Evolutionary conservation across 2,797 vertebrate species (phyloP), one percentile per base, ranked within the genome.

Genomic region (Peromyscus attwateri): DNA sequence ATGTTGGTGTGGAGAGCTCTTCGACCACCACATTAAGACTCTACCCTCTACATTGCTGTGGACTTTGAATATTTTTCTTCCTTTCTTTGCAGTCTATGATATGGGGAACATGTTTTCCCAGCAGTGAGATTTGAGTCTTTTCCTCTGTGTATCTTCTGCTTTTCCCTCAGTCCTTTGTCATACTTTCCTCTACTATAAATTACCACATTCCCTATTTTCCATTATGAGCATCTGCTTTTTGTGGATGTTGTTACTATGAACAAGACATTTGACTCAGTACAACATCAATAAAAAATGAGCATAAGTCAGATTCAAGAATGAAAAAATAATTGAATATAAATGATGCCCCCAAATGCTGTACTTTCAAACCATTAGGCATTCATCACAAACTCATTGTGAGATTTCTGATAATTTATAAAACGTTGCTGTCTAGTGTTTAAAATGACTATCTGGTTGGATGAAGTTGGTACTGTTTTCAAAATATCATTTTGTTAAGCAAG

Each of bases 21-120:
- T 16, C 4, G 6, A 8, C 1, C 37, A 34, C 2, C 12, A 55
- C 31, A 2, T 37, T 34, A 37, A 27, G 21, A 40, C 0, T 25
- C 2, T 8, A 62, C 3, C 10, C 5, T 68, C 66, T 68, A 16
- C 5, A 0, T 9, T 31, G 2, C 2, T n/a, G n/a, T n/a, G n/a
- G n/a, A n/a, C n/a, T n/a, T n/a, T 11, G 71, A 40, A 27, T 16
- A 5, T 25, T 21, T 6, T 0, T 64, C 11, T 3, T 40, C 2
- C 25, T 21, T 23, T 29, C 37, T 62, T 14, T 16, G n/a, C 27
- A 75, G 25, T 31, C 27, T 29, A 19, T 52, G 27, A 10, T 12
- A 14, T 40, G 9, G 66, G 19, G 5, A 66, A 19, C 23, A 8
- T 79, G 7, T 25, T 16, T 21, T 17, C 0, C 14, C 23, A 29